A percentile compares a stretch with the other conserved stretches of the same genome.
These are phyloP conservation scores for Pontoporia blainvillei DNA, from an alignment of 2,113 vertebrate species.

Conservation along the genomic window DNA sequence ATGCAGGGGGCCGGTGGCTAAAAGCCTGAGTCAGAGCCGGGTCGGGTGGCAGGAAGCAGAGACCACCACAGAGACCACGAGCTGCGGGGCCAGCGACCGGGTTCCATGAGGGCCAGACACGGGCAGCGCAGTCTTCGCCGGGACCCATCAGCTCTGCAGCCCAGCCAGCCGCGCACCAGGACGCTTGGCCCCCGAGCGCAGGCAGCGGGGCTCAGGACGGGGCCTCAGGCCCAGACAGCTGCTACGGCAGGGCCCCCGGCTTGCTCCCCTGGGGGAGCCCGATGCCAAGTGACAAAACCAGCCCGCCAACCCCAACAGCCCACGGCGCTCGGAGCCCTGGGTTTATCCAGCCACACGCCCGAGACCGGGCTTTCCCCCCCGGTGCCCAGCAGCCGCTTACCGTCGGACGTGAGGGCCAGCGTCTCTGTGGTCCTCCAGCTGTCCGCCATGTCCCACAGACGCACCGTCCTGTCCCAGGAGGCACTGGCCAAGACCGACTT, in stretches of 20 bases:
- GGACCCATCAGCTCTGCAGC: neutral
- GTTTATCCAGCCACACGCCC: fast-evolving
- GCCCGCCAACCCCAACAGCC: neutral
- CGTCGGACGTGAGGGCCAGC: conserved; percentile 87
- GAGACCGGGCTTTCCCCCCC: neutral
- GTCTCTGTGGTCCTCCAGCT: conserved; percentile 97
- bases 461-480: conserved; percentile 96
- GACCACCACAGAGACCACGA: fast-evolving
- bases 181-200: fast-evolving
- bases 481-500: conserved; percentile 91
- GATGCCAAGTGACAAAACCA: fast-evolving
- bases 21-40: fast-evolving
- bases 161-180: fast-evolving
- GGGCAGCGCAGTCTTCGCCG: neutral
- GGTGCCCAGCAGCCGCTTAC: conserved; percentile 72
- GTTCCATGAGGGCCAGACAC: neutral
- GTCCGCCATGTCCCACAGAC: conserved; percentile 97
- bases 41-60: neutral
- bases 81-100: fast-evolving
- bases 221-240: neutral
- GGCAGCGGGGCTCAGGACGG: fast-evolving
- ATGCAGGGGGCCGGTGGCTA: fast-evolving
- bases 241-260: neutral
- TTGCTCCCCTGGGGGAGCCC: fast-evolving
- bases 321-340: fast-evolving